Evolutionary conservation across 2,888 invertebrate species (phyloP).

Genomic region (Parnassius apollo): DNA sequence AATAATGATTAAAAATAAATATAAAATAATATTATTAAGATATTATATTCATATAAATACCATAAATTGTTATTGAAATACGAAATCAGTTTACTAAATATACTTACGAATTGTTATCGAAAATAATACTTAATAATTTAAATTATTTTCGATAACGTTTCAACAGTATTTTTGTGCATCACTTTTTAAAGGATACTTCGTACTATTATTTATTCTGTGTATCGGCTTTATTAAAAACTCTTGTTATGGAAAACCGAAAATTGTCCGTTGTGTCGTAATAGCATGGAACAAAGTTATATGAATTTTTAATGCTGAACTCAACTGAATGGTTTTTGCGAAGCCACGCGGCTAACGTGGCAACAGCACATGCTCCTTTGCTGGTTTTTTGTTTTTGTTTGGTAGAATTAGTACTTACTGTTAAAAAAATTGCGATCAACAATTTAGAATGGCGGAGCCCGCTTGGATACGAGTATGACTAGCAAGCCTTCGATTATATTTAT

Average conservation of each 20-base stretch:
- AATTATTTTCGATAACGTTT: not conserved
- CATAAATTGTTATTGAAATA: too few species aligned
- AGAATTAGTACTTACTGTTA: conserved; percentile 39
- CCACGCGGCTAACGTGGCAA: conserved; percentile 33
- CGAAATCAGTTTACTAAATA: too few species aligned
- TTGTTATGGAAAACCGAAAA: conserved; percentile 4
- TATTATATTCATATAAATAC: too few species aligned
- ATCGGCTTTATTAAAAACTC: not conserved
- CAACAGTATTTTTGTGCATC: not conserved
- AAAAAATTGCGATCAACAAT: conserved; percentile 29
- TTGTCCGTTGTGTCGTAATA: not conserved
- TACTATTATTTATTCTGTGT: too few species aligned
- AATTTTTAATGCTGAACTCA: conserved; percentile 25
- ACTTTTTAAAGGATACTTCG: too few species aligned
- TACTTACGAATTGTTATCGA: too few species aligned
- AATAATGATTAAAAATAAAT: too few species aligned
- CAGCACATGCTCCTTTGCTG: conserved; percentile 42
- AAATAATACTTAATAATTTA: not conserved
- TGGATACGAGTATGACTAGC: not conserved
- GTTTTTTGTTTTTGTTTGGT: conserved; percentile 33
- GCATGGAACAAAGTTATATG: not conserved
- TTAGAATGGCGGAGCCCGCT: conserved; percentile 11
- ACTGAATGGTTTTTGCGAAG: conserved; percentile 32
- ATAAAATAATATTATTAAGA: too few species aligned
- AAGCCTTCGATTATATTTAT: conserved; percentile 2